Conservation (phyloP, 1,140 invertebrate species). For the Trichonephila clavata region DNA sequence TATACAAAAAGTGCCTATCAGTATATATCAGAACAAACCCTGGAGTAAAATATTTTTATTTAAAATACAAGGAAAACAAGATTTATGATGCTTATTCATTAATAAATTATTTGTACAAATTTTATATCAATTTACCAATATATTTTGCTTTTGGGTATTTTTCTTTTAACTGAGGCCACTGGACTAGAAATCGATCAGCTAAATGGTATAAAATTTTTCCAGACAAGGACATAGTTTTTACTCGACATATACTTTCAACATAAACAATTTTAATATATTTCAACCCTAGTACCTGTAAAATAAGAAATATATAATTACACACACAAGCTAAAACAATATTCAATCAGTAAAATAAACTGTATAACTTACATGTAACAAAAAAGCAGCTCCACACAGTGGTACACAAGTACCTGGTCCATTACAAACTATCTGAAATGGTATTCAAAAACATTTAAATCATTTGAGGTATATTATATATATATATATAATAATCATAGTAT, state of each 20-base stretch:
- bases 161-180: slow-evolving; percentile 89
- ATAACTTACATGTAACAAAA: slow-evolving; percentile 80
- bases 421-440: slow-evolving; percentile 85
- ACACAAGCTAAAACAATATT: too few species aligned
- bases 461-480: too few species aligned
- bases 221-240: slow-evolving; percentile 92
- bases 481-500: too few species aligned
- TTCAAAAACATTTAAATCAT: neutral
- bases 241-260: slow-evolving; percentile 96
- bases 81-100: neutral
- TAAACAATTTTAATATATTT: slow-evolving; percentile 90
- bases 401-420: slow-evolving; percentile 98
- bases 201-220: slow-evolving; percentile 92
- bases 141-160: slow-evolving; percentile 85
- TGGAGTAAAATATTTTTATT: neutral
- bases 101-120: neutral
- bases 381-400: slow-evolving; percentile 89
- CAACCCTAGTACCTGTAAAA: slow-evolving; percentile 84
- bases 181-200: slow-evolving; percentile 93
- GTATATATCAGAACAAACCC: too few species aligned
- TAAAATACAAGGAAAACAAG: neutral
- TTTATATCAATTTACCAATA: slow-evolving; percentile 84
- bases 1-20: neutral
- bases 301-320: too few species aligned
- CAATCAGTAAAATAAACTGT: neutral